phyloP scores from a whole-genome alignment of 2,888 invertebrate species.

The Panopea generosa region DNA sequence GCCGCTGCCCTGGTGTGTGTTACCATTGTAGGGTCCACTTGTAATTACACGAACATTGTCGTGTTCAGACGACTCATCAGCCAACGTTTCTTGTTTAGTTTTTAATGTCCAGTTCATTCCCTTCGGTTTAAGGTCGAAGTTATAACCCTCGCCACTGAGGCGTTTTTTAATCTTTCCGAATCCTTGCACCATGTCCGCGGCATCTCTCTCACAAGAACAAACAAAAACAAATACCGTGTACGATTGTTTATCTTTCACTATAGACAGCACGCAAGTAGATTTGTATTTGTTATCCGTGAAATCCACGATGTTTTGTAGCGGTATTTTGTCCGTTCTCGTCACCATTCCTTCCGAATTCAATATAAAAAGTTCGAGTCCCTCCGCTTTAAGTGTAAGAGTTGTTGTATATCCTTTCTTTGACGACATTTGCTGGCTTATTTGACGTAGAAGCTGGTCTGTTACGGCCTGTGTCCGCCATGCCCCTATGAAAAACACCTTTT shows the following conservation, averaged over 20 bases:
- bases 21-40: no score
- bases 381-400: slow-evolving; percentile 49
- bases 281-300: slow-evolving; percentile 65
- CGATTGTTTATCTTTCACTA: slow-evolving; percentile 59
- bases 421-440: slow-evolving; percentile 56
- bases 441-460: slow-evolving; percentile 62
- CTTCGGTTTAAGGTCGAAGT: slow-evolving; percentile 46
- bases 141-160: slow-evolving; percentile 58
- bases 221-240: slow-evolving; percentile 69
- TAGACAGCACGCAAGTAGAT: slow-evolving; percentile 64
- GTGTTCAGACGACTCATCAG: neutral
- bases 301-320: slow-evolving; percentile 63
- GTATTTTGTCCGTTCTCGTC: slow-evolving; percentile 51
- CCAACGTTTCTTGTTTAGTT: slow-evolving; percentile 15
- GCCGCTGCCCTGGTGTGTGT: neutral
- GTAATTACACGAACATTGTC: neutral
- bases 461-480: slow-evolving; percentile 67
- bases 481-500: slow-evolving; percentile 63
- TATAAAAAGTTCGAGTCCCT: slow-evolving; percentile 65
- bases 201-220: slow-evolving; percentile 60
- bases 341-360: slow-evolving; percentile 39
- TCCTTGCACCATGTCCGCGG: slow-evolving; percentile 54
- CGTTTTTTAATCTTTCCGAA: slow-evolving; percentile 46
- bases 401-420: slow-evolving; percentile 67
- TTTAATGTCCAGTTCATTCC: slow-evolving; percentile 57